Percentiles rank a stretch among this genome's conserved stretches.
phyloP scores from a whole-genome alignment of 2,888 invertebrate genomes.

The Apomyelois bistriatella region DNA sequence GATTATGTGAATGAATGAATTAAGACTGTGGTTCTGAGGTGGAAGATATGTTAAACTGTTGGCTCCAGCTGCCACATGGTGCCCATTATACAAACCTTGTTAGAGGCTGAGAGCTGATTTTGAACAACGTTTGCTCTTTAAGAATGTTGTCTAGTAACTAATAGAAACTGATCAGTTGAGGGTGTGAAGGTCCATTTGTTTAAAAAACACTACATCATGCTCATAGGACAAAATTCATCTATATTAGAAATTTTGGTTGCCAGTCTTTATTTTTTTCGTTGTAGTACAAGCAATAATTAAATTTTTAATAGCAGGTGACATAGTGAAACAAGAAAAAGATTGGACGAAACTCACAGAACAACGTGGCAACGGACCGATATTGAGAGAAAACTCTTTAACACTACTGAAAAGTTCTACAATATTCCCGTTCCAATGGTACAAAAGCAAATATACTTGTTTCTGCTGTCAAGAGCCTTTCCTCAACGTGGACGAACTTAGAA shows the following conservation, averaged over 20 bases:
- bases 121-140: too few species aligned
- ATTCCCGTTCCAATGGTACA: conserved; percentile 65
- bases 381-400: conserved; percentile 70
- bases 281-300: background rate
- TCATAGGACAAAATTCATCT: too few species aligned
- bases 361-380: conserved; percentile 28
- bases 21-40: too few species aligned
- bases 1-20: too few species aligned
- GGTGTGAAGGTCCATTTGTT: too few species aligned
- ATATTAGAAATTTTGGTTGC: background rate
- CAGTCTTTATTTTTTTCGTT: background rate
- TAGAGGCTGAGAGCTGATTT: too few species aligned
- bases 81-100: too few species aligned
- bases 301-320: background rate
- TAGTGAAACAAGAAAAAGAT: conserved; percentile 24
- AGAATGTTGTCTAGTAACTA: too few species aligned
- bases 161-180: too few species aligned
- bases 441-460: conserved; percentile 60
- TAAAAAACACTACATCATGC: too few species aligned
- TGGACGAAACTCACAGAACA: conserved; percentile 43
- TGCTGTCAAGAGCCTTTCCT: conserved; percentile 61
- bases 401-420: conserved; percentile 62
- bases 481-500: conserved; percentile 41
- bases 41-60: too few species aligned
- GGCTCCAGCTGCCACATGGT: too few species aligned